Percentiles rank a stretch among this genome's conserved stretches.
Conservation (phyloP, 2,113 vertebrate species). For the Toxostoma redivivum region DNA sequence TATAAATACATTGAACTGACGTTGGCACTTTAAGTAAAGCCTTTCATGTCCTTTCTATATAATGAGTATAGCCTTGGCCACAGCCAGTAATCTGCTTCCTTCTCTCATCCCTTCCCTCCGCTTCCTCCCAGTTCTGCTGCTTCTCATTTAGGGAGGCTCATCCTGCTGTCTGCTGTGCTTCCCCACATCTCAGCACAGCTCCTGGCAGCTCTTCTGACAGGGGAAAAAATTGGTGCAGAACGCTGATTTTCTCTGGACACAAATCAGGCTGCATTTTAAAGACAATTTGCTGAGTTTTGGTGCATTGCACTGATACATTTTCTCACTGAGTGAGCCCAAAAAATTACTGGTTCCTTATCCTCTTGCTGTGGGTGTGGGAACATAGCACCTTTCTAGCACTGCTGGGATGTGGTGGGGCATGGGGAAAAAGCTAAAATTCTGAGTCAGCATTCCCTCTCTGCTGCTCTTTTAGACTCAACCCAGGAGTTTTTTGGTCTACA, state of each 20-base stretch:
- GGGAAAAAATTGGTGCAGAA: neutral
- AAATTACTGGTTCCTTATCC: neutral
- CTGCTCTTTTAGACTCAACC: neutral
- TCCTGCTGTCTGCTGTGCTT: neutral
- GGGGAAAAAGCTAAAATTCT: neutral
- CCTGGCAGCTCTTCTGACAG: neutral
- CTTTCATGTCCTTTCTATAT: conserved; percentile 44
- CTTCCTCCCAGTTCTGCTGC: neutral
- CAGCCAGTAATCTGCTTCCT: conserved; percentile 5
- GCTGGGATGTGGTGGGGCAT: neutral
- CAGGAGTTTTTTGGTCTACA: neutral
- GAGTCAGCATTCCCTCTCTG: neutral
- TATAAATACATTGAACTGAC: conserved; percentile 6
- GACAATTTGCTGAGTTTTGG: neutral
- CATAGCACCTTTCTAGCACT: neutral
- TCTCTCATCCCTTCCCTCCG: neutral
- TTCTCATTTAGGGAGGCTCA: neutral
- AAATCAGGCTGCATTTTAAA: neutral
- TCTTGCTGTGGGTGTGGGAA: neutral
- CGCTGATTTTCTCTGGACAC: neutral
- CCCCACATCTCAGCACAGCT: neutral
- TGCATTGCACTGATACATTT: neutral
- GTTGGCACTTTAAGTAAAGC: conserved; percentile 19
- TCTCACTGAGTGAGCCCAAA: neutral
- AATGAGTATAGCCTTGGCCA: neutral